Evolutionary conservation across 2,888 invertebrate species (phyloP).

Genomic region (Palloptera scutellata): DNA sequence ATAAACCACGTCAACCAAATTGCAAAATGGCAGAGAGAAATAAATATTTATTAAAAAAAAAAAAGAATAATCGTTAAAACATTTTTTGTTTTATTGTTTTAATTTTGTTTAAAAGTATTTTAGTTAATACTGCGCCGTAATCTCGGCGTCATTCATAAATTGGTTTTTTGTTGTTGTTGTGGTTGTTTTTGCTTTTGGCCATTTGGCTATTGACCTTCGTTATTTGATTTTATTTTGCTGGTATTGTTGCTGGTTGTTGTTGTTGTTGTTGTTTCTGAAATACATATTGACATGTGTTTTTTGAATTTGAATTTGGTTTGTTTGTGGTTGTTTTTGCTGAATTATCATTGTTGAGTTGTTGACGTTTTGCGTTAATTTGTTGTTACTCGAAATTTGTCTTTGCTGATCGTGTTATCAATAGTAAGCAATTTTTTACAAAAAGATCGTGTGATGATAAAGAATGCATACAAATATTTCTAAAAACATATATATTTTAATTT

Average conservation of each 20-base stretch:
- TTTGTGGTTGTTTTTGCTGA: background rate
- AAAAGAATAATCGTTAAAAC: background rate
- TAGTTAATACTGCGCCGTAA: background rate
- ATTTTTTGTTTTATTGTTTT: background rate
- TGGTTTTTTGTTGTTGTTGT: background rate
- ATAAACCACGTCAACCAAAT: background rate
- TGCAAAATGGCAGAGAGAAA: background rate
- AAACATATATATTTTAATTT: too few species aligned
- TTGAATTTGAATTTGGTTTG: too few species aligned
- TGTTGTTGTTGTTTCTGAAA: slow-evolving; percentile 7
- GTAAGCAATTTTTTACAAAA: too few species aligned
- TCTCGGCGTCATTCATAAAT: background rate
- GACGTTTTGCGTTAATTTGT: background rate
- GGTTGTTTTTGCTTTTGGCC: background rate
- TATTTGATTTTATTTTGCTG: slow-evolving; percentile 7
- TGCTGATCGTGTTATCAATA: too few species aligned
- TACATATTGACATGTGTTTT: slow-evolving; percentile 7
- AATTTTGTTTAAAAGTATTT: background rate
- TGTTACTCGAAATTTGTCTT: background rate
- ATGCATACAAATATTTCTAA: too few species aligned
- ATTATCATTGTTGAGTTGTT: background rate
- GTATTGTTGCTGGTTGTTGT: background rate
- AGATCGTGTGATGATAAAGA: too few species aligned
- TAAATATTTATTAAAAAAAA: background rate
- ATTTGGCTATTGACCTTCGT: slow-evolving; percentile 37